Conservation (phyloP, 2,888 invertebrate species). For the Pherbina coryleti region DNA sequence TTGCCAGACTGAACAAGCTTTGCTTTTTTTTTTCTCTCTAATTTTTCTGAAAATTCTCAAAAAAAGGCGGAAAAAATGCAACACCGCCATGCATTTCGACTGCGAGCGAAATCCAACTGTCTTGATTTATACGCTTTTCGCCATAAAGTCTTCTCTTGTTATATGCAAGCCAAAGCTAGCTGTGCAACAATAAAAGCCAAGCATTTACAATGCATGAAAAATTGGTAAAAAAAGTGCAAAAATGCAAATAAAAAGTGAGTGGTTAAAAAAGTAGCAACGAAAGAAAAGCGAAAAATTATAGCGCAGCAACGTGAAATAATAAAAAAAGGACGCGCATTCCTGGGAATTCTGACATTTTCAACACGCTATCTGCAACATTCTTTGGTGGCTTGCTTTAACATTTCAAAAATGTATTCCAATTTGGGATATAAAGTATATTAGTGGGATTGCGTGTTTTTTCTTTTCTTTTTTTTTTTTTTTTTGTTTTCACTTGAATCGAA, state of each 20-base stretch:
- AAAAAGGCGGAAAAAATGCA: background rate
- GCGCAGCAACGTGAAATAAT: background rate
- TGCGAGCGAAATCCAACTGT: background rate
- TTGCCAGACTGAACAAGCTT: too few species aligned
- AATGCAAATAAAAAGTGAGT: background rate
- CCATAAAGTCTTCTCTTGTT: background rate
- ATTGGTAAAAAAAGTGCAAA: background rate
- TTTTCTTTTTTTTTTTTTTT: too few species aligned
- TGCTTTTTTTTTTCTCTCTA: too few species aligned
- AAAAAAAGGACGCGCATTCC: background rate
- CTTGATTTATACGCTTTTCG: background rate
- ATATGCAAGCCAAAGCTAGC: background rate
- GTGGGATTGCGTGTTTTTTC: too few species aligned
- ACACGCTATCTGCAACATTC: background rate
- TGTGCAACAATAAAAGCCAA: background rate
- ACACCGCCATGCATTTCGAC: background rate
- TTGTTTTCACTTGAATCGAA: too few species aligned
- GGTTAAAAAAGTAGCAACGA: background rate
- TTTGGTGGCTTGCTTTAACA: background rate
- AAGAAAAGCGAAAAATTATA: background rate
- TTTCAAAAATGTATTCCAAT: too few species aligned
- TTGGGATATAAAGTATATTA: too few species aligned
- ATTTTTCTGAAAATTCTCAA: too few species aligned
- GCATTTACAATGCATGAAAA: conserved; percentile 8
- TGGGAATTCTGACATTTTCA: background rate